Evolutionary conservation across 2,888 invertebrate genomes (phyloP).

Genomic region (Hemicrepidius hirtus): DNA sequence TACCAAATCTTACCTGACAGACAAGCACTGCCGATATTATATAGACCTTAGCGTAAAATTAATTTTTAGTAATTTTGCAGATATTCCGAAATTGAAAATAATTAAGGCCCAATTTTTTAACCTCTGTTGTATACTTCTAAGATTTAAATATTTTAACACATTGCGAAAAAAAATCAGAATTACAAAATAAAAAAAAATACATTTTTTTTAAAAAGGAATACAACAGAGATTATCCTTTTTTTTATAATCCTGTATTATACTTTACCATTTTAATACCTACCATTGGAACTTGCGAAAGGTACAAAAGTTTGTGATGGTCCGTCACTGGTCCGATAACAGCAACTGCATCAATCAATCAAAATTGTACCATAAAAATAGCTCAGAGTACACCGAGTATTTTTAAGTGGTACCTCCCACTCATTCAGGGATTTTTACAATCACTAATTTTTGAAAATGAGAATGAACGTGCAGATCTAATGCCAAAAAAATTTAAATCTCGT

Average conservation of each 20-base stretch:
- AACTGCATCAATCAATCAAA: conserved; percentile 67
- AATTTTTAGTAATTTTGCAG: not conserved
- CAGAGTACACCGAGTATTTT: conserved; percentile 44
- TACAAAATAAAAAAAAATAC: no score
- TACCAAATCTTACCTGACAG: conserved; percentile 22
- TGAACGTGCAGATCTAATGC: conserved; percentile 28
- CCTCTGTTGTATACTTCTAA: not conserved
- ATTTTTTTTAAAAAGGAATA: not conserved
- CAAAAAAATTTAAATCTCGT: conserved; percentile 29
- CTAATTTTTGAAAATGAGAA: conserved; percentile 27
- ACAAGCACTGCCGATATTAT: conserved; percentile 28
- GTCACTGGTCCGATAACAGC: conserved; percentile 76
- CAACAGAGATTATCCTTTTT: conserved; percentile 7
- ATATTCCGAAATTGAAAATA: not conserved
- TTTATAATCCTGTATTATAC: conserved; percentile 41
- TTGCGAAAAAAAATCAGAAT: no score
- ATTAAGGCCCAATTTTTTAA: not conserved
- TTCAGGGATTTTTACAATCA: conserved; percentile 49
- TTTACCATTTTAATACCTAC: conserved; percentile 72
- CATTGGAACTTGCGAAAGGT: conserved; percentile 75
- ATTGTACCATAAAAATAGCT: conserved; percentile 57
- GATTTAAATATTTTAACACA: not conserved
- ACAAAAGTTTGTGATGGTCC: conserved; percentile 76
- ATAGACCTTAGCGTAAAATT: conserved; percentile 23
- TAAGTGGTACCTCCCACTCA: conserved; percentile 50